These are phyloP conservation scores for Gila orcuttii DNA, from an alignment of 2,113 vertebrate genomes.

Conservation along the genomic window DNA sequence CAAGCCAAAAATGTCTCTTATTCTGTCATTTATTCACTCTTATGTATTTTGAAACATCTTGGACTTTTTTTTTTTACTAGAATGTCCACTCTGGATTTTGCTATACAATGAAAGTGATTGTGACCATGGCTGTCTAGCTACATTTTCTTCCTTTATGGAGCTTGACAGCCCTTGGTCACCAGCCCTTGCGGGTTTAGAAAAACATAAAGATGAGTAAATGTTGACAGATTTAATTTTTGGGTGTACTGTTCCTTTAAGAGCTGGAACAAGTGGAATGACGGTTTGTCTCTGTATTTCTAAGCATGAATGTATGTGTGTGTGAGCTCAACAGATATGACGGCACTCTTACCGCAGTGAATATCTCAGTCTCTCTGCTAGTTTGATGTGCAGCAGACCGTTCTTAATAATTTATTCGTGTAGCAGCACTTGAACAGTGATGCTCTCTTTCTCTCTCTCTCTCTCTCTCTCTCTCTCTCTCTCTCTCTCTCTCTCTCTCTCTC, in stretches of 20 bases:
- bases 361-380: constrained; percentile 53
- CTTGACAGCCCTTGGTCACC: not conserved
- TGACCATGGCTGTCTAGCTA: not conserved
- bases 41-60: not conserved
- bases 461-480: not conserved
- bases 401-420: constrained; percentile 65
- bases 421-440: constrained; percentile 47
- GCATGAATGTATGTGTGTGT: constrained; percentile 40
- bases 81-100: not conserved
- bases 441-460: constrained; percentile 3
- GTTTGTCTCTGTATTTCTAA: constrained; percentile 31
- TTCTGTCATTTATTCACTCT: not conserved
- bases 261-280: not conserved
- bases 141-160: not conserved
- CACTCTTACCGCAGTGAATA: constrained; percentile 50
- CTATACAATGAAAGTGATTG: not conserved
- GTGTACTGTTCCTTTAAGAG: not conserved
- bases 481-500: too few species aligned
- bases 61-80: too few species aligned
- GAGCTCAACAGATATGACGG: constrained; percentile 45
- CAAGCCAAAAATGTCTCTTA: too few species aligned
- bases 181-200: not conserved
- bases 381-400: constrained; percentile 56
- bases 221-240: not conserved
- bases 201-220: not conserved